Percentiles rank a stretch among this genome's conserved stretches.
Evolutionary conservation across 2,797 vertebrate genomes (phyloP).

Genomic region (Anabas testudineus): DNA sequence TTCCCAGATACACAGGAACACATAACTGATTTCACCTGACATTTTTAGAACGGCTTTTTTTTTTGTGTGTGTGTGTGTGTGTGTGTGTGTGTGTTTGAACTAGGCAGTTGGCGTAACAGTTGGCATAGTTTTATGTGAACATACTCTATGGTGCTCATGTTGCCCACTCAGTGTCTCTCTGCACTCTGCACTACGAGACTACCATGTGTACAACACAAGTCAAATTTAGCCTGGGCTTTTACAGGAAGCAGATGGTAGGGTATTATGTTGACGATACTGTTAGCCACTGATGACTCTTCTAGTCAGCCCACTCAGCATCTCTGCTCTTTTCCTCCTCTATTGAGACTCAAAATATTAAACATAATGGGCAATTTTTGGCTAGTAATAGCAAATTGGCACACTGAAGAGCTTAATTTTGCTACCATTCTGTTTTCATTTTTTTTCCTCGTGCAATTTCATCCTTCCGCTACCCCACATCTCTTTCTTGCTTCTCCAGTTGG

Average conservation of each 20-base stretch:
- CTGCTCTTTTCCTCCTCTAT: conserved; percentile 70
- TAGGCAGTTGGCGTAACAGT: conserved; percentile 63
- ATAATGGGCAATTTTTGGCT: conserved; percentile 63
- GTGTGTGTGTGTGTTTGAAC: conserved; percentile 62
- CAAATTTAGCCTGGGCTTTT: conserved; percentile 71
- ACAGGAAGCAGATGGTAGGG: conserved; percentile 77
- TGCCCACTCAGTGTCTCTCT: conserved; percentile 71
- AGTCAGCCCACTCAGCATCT: conserved; percentile 72
- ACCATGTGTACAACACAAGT: conserved; percentile 65
- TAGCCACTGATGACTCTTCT: conserved; percentile 74
- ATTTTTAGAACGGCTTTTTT: conserved; percentile 58
- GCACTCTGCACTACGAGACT: conserved; percentile 63
- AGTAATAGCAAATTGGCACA: conserved; percentile 41
- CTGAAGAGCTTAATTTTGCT: conserved; percentile 42
- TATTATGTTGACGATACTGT: conserved; percentile 75
- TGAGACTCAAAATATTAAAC: conserved; percentile 66
- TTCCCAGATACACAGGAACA: conserved; percentile 42
- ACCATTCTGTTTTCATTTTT: conserved; percentile 46
- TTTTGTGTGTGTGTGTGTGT: too few relatives aligned
- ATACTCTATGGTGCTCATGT: conserved; percentile 45
- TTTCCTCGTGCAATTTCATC: conserved; percentile 15
- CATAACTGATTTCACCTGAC: conserved; percentile 45
- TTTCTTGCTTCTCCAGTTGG: conserved; percentile 27
- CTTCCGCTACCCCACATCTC: conserved; percentile 1
- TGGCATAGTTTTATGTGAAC: conserved; percentile 62